Base-by-base conservation (phyloP, 2,113 vertebrate species). In the Struthidea cinerea region DNA sequence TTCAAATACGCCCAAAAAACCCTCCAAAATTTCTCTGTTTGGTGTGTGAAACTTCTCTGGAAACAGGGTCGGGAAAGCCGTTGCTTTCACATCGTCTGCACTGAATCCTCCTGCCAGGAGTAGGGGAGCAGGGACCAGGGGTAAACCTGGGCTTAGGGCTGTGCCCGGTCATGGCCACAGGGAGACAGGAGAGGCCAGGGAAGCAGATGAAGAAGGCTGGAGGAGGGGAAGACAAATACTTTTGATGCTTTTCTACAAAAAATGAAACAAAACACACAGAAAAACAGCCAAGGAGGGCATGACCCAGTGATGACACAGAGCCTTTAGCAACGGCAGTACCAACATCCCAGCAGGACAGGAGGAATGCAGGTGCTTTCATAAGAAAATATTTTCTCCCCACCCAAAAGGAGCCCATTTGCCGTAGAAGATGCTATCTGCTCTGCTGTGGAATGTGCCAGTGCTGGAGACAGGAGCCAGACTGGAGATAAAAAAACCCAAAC, bases 381-480 rank as follows among this genome's bases (percentile, higher is more conserved):
- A 78, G 84, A 84, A 91, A 92, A 71, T 75, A 82, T 52, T 77
- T 92, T 68, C 74, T 89, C 94, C 41, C 65, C 89, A 84, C 71
- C 85, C 85, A 13, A 53, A n/a, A 18, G 86, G 75, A 86, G 83
- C 65, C 41, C 32, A 10, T 93, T 26, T 71, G 39, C 71, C 1
- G 15, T 10, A 27, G 33, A 33, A 76, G 85, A 95, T 80, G 44
- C 63, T 94, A 85, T 93, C 95, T 73, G 74, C 85, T 82, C 44
- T 17, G 30, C 84, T 90, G 35, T 35, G 92, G 67, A 94, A 85
- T 47, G 35, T 22, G 24, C 69, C 49, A 32, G n/a, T 33, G 87
- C 20, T n/a, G n/a, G n/a, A 79, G 50, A 15, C 61, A 59, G 5
- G 27, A 84, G 47, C 28, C 69, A 91, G 56, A 42, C 59, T 17